Conservation (phyloP, 2,797 vertebrate species). For the Picus viridis region DNA sequence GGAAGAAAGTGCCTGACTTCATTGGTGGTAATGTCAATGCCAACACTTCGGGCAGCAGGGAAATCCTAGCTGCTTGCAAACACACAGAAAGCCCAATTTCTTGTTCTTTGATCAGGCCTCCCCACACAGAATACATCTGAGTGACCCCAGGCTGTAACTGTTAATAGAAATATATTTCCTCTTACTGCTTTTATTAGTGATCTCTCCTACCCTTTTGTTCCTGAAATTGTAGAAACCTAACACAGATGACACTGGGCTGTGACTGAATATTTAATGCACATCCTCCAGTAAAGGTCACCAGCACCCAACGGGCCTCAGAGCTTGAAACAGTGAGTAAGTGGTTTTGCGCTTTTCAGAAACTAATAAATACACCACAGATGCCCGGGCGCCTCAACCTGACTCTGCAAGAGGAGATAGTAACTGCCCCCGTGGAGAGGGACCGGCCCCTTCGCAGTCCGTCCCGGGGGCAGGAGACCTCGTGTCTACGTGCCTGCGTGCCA, state of each 20-base stretch:
- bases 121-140: slow-evolving; percentile 13
- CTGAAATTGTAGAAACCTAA: slow-evolving; percentile 24
- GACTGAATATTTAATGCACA: slow-evolving; percentile 55
- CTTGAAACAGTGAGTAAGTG: background rate
- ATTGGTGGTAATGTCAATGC: background rate
- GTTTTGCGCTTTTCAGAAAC: slow-evolving; percentile 10
- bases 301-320: slow-evolving; percentile 42
- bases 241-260: slow-evolving; percentile 18
- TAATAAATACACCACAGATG: background rate
- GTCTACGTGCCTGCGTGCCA: background rate
- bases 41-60: background rate
- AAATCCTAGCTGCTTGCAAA: background rate
- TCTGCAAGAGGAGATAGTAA: background rate
- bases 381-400: background rate
- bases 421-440: background rate
- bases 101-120: background rate
- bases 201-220: slow-evolving; percentile 55
- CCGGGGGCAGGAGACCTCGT: background rate
- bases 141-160: slow-evolving; percentile 51
- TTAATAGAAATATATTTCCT: slow-evolving; percentile 40
- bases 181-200: slow-evolving; percentile 37
- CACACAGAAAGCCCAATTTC: background rate
- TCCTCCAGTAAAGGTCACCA: slow-evolving; percentile 56
- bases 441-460: background rate
- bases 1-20: background rate